Evolutionary conservation across 2,113 vertebrate genomes (phyloP).

Genomic region (Pionites leucogaster): DNA sequence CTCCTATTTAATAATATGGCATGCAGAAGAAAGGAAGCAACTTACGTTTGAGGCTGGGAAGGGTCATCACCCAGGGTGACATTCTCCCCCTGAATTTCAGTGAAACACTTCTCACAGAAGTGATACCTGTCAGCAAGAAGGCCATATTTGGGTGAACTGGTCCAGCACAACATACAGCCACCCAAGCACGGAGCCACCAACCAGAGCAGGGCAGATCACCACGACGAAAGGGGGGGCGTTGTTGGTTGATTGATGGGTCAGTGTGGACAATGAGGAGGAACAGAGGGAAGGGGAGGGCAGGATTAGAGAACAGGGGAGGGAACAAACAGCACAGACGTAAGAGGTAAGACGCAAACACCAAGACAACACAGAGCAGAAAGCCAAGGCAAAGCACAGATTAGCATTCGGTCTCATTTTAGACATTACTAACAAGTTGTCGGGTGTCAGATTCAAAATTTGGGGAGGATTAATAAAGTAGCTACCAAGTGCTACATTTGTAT

Average conservation of each 20-base stretch:
- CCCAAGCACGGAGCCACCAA: conserved; percentile 84
- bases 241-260: conserved; percentile 85
- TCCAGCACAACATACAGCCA: conserved; percentile 87
- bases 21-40: conserved; percentile 28
- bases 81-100: conserved; percentile 98
- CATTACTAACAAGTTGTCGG: conserved; percentile 44
- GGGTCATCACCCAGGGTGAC: conserved; percentile 98
- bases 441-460: conserved; percentile 35
- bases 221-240: conserved; percentile 80
- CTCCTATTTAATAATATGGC: background rate
- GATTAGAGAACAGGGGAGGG: conserved; percentile 81
- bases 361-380: conserved; percentile 95
- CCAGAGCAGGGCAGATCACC: conserved; percentile 85
- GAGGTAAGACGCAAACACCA: conserved; percentile 83
- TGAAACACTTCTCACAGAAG: conserved; percentile 99
- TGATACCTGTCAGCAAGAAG: conserved; percentile 97
- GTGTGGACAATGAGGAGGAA: conserved; percentile 80
- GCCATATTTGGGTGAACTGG: conserved; percentile 92
- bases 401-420: conserved; percentile 84
- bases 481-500: background rate
- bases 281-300: conserved; percentile 75
- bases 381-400: conserved; percentile 97
- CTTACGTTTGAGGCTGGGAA: conserved; percentile 98
- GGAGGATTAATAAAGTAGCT: conserved; percentile 29
- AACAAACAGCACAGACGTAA: conserved; percentile 83